Evolutionary conservation across 2,888 invertebrate species (phyloP), one percentile per base, ranked within the genome.

Genomic region (Eupithecia pulchellata): DNA sequence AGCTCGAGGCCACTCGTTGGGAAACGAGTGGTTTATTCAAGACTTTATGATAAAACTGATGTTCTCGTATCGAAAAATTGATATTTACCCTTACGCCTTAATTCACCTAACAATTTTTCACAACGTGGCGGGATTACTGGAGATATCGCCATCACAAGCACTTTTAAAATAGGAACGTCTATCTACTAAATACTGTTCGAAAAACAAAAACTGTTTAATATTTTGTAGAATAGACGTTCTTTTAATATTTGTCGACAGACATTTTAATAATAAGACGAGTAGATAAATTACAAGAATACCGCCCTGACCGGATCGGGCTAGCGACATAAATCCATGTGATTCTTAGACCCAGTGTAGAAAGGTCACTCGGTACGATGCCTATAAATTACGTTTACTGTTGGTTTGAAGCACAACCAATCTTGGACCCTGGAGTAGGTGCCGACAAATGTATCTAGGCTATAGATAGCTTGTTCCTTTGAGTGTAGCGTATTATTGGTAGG

Each of bases 271-370:
- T n/a, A 25, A 52, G 52, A 25, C 52, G 52, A 52, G 25, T 13
- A 52, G 52, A 52, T 52, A 25, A 52, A 25, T 52, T 52, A 4
- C 20, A 4, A 52, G 52, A 52, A 52, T 52, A 25, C 25, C 20
- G 0, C 47, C 47, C 25, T 25, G 52, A 11, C 79, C 79, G 81
- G 85, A 82, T 83, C 82, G 86, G 84, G 82, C 82, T 82, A 85
- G 84, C 82, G 81, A 85, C 82, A 81, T 86, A 82, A 81, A 86
- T 83, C 82, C 65, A 72, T 71, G 74, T 72, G 72, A 72, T 68
- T 68, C 66, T 62, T 58, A 57, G 57, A 71, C 27, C 68, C 52
- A 30, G 62, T 58, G 42, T 29, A 64, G 71, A 64, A 71, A 65
- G 71, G 71, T 60, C 47, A 36, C 66, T 64, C 30, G n/a, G 65